A percentile compares a stretch with the other conserved stretches of the same genome.
Conservation (phyloP, 2,888 invertebrate species). For the Anorthoa munda region DNA sequence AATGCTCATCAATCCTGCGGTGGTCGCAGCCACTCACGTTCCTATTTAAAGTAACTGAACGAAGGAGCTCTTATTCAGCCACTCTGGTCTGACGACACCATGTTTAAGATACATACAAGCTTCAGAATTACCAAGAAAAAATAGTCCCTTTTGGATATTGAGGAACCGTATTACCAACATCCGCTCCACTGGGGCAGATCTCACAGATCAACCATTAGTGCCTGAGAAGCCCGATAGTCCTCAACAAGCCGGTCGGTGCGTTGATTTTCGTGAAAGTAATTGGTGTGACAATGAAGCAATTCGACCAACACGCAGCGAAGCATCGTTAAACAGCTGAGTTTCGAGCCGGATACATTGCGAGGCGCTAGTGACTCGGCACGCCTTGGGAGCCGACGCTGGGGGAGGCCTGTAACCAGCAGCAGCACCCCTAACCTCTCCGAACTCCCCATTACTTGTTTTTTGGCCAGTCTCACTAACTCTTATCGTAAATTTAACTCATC, state of each 20-base stretch:
- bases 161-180: background rate
- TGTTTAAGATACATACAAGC: background rate
- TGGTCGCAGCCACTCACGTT: conserved; percentile 20
- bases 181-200: background rate
- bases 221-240: too few relatives aligned
- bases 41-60: conserved; percentile 20
- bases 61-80: conserved; percentile 5
- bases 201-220: background rate
- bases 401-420: background rate
- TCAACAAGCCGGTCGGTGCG: too few relatives aligned
- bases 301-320: too few relatives aligned
- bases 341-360: too few relatives aligned
- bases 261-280: too few relatives aligned
- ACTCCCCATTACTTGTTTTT: background rate
- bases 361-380: too few relatives aligned
- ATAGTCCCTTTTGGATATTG: background rate
- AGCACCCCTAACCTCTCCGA: background rate
- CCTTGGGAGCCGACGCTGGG: background rate
- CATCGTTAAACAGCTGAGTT: too few relatives aligned
- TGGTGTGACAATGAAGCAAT: too few relatives aligned
- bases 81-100: background rate
- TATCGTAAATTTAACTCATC: background rate
- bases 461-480: background rate
- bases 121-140: background rate
- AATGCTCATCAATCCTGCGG: conserved; percentile 40